Evolutionary conservation across 2,888 invertebrate species (phyloP).

Genomic region (Blera fallax): DNA sequence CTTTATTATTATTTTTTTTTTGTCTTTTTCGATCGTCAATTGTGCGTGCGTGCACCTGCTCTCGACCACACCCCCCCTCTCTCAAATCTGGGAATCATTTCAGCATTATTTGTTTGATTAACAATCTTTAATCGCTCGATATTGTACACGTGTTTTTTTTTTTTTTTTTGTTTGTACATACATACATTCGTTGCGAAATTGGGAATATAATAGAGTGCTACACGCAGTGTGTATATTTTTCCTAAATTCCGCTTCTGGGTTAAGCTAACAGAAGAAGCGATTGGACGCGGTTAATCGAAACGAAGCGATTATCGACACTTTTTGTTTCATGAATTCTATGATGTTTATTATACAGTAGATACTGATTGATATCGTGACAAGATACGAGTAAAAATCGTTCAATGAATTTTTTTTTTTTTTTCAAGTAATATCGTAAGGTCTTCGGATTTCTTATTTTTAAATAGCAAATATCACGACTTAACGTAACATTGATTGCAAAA

Average conservation of each 20-base stretch:
- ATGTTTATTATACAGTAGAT: neutral
- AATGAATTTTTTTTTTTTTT: neutral
- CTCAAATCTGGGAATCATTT: neutral
- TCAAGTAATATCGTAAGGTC: neutral
- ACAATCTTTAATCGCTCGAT: constrained; percentile 61
- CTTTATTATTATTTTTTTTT: constrained; percentile 24
- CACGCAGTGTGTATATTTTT: constrained; percentile 28
- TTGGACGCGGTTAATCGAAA: constrained; percentile 24
- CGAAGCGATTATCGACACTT: constrained; percentile 17
- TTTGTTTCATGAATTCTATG: neutral
- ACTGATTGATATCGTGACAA: neutral
- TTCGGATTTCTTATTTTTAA: neutral
- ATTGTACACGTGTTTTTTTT: constrained; percentile 63
- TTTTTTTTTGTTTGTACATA: constrained; percentile 1
- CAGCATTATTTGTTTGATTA: constrained; percentile 57
- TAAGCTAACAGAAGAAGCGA: constrained; percentile 30
- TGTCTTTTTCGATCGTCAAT: constrained; percentile 38
- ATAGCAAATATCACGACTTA: neutral
- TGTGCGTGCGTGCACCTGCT: constrained; percentile 65
- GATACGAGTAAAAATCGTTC: no score
- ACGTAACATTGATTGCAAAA: neutral
- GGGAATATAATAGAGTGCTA: neutral
- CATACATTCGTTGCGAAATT: constrained; percentile 19
- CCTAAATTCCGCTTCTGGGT: constrained; percentile 37
- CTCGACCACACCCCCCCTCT: neutral